Conservation (phyloP, 2,113 vertebrate genomes). For the Chloropsis hardwickii region DNA sequence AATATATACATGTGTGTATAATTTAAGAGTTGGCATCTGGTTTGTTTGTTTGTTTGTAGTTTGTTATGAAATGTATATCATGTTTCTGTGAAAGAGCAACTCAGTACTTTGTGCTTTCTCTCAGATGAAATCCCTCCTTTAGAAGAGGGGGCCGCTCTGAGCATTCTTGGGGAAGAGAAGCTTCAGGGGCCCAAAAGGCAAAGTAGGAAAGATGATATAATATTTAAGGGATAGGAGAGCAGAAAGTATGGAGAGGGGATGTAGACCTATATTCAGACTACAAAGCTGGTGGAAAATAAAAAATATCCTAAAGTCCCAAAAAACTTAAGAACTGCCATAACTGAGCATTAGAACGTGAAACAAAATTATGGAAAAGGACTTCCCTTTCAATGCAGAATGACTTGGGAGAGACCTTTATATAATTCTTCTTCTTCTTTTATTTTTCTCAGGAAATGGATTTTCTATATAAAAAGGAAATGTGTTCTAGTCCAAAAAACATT, state of each 20-base stretch:
- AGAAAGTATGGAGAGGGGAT: neutral
- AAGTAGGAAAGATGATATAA: neutral
- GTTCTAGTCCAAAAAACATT: neutral
- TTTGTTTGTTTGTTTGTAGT: slow-evolving; percentile 6
- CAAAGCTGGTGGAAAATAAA: neutral
- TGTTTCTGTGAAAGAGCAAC: neutral
- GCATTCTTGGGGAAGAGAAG: neutral
- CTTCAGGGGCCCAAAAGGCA: neutral
- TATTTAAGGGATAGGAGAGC: neutral
- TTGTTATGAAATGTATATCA: neutral
- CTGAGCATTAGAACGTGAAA: neutral
- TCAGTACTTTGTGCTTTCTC: neutral
- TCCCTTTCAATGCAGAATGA: neutral
- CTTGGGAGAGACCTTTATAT: neutral
- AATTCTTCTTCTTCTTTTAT: neutral
- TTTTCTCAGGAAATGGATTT: neutral
- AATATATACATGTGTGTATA: neutral
- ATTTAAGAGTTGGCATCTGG: neutral
- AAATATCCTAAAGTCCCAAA: neutral
- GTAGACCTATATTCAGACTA: neutral
- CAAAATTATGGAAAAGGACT: neutral
- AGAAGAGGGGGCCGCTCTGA: neutral
- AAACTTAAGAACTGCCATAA: neutral
- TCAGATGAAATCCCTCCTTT: neutral
- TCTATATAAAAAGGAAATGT: neutral